These are phyloP conservation scores for Hemicentrotus pulcherrimus DNA, from an alignment of 35 echinoderm and acorn worm species.

Conservation along the genomic window DNA sequence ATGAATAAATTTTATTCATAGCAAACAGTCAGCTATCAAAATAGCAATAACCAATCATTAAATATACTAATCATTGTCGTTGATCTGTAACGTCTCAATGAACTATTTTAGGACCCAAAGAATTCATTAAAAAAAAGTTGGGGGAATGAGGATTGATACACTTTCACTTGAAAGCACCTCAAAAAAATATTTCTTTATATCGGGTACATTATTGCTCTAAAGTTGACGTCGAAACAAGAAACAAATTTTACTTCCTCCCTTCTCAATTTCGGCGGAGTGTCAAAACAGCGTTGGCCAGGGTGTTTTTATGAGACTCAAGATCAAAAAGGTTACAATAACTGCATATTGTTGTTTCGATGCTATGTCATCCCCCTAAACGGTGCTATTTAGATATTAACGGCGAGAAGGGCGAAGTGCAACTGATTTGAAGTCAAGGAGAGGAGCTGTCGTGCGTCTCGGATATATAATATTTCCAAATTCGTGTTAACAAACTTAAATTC, in stretches of 20 bases:
- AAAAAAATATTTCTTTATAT: too few relatives aligned
- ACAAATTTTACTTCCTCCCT: neutral
- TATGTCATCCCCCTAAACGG: neutral
- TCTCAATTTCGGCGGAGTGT: slow-evolving; percentile 4
- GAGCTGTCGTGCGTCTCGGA: neutral
- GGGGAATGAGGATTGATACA: too few relatives aligned
- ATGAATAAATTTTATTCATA: too few relatives aligned
- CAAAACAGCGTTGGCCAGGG: neutral
- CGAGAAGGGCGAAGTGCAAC: neutral
- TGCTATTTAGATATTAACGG: slow-evolving; percentile 42
- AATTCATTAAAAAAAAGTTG: too few relatives aligned
- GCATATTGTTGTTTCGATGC: slow-evolving; percentile 26
- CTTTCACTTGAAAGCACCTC: too few relatives aligned
- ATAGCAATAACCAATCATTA: too few relatives aligned
- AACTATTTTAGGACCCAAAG: too few relatives aligned
- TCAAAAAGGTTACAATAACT: slow-evolving; percentile 33
- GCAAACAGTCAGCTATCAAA: too few relatives aligned
- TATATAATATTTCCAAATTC: neutral
- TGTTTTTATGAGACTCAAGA: slow-evolving; percentile 28
- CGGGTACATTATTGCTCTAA: neutral
- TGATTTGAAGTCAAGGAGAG: neutral
- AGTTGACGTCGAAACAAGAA: neutral
- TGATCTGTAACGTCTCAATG: too few relatives aligned
- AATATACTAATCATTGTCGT: too few relatives aligned
- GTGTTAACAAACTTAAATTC: neutral